Conservation (phyloP, 2,888 invertebrate genomes). For the Graphium colonna region DNA sequence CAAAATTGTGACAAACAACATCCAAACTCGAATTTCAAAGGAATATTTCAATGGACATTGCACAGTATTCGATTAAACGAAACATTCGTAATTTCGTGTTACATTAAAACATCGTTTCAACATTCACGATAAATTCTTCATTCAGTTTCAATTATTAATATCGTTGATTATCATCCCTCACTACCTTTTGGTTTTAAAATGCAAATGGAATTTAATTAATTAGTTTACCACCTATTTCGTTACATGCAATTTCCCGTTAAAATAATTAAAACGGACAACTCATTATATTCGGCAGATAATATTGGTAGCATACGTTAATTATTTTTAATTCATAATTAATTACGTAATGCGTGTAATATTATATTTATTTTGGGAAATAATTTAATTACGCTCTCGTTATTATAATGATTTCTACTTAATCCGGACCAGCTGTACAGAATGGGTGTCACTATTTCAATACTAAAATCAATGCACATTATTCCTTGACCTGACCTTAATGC, state of each 20-base stretch:
- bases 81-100: conserved; percentile 6
- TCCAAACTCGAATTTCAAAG: neutral
- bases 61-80: conserved; percentile 4
- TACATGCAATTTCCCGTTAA: conserved; percentile 2
- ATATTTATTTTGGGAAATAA: neutral
- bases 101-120: conserved; percentile 13
- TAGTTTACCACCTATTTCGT: conserved; percentile 13
- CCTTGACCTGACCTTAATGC: no score
- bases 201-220: conserved; percentile 21
- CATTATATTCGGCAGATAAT: neutral
- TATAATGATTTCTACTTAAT: no score
- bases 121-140: conserved; percentile 12
- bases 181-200: conserved; percentile 14
- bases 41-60: neutral
- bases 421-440: no score
- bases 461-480: no score
- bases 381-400: no score
- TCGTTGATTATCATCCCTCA: conserved; percentile 4
- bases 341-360: neutral
- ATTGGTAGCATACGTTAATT: neutral
- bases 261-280: conserved; percentile 5
- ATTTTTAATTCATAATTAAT: neutral
- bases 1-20: no score
- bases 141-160: conserved; percentile 15
- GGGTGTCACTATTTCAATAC: no score